Base-by-base conservation (phyloP, 2,113 vertebrate genomes). In the Desmodus rotundus region DNA sequence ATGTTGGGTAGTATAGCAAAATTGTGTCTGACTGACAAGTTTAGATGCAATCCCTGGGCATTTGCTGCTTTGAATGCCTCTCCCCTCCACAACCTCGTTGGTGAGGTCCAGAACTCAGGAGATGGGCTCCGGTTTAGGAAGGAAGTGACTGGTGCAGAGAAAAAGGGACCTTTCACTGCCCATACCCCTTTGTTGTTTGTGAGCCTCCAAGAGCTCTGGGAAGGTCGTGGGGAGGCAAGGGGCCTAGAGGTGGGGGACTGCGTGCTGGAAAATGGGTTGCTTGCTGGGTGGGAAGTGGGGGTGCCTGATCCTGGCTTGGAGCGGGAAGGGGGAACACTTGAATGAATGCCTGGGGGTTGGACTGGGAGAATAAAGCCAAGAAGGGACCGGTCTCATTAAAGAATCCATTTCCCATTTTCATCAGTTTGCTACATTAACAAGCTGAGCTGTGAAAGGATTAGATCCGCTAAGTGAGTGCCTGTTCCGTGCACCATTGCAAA, bases 341-440 rank as follows among this genome's bases (percentile, higher is more conserved):
- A 91, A 97, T 97, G 97, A 97, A 97, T 91, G 96, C 96, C 91
- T 93, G 63, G 88, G 95, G 93, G 96, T 84, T 96, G 96, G 91
- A 89, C 96, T 87, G 8, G 38, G 77, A 97, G 94, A 98, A 97
- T 97, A 98, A 98, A 97, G 97, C 96, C 96, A 72, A 1, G 82
- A 94, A 97, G 93, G 97, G 91, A 95, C 96, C 1, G 7, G 61
- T 96, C 96, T 98, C 97, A 97, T 98, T 98, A 98, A 96, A 97
- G 97, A 98, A 97, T 97, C 97, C 97, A 97, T 98, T 97, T 98
- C 96, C 96, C 96, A 95, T 98, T 97, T 98, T 96, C 95, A 95
- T 96, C 96, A 95, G 97, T 97, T 97, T 89, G 96, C 94, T 97
- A 97, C 96, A 96, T 98, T 98, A 96, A 95, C 94, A 96, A 96